phyloP scores from a whole-genome alignment of 2,797 vertebrate species.

The Falco berigora region DNA sequence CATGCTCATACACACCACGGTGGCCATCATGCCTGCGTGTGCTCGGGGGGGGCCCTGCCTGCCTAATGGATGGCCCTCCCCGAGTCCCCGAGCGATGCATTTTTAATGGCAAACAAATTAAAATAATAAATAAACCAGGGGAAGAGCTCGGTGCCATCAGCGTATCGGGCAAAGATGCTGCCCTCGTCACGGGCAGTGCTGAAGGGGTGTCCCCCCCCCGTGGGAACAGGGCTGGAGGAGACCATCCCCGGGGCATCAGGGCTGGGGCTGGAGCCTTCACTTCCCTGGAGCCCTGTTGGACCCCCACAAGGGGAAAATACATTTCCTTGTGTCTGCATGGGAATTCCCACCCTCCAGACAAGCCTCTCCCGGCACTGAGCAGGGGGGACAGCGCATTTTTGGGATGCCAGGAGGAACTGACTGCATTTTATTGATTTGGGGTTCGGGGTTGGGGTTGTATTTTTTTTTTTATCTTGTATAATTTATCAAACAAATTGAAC shows the following conservation, averaged over 20 bases:
- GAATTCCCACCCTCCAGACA: background rate
- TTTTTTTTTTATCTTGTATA: background rate
- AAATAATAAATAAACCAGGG: background rate
- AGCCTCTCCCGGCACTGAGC: background rate
- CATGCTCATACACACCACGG: no score
- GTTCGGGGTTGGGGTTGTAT: background rate
- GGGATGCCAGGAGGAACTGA: background rate
- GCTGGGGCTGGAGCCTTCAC: background rate
- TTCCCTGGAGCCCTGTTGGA: background rate
- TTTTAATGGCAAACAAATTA: constrained; percentile 37
- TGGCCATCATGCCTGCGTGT: rapidly evolving
- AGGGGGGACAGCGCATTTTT: background rate
- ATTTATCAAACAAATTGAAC: constrained; percentile 40
- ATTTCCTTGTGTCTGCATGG: background rate
- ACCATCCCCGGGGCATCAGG: background rate
- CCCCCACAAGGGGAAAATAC: rapidly evolving
- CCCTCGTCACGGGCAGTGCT: background rate
- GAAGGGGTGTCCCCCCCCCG: background rate
- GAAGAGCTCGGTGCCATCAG: background rate
- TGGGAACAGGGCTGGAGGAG: background rate
- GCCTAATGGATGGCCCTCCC: background rate
- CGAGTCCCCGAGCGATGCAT: rapidly evolving
- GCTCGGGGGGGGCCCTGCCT: background rate
- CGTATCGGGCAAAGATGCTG: rapidly evolving
- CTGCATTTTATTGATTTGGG: rapidly evolving